phyloP scores from a whole-genome alignment of 2,113 vertebrate species.

The Archilochus colubris region DNA sequence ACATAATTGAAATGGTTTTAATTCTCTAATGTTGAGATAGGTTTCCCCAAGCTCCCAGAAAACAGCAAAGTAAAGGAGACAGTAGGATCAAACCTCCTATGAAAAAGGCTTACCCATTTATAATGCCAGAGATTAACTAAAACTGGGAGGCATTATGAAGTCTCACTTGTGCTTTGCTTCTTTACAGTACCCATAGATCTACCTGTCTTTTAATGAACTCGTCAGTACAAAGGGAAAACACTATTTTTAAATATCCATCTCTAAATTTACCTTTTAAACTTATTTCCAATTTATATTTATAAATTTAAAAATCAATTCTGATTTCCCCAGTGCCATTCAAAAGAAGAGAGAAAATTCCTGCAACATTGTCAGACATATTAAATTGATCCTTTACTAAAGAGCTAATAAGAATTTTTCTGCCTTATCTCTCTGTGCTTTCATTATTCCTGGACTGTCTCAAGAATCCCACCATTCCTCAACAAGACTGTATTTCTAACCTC shows the following conservation, averaged over 20 bases:
- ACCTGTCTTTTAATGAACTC: not conserved
- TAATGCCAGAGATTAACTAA: not conserved
- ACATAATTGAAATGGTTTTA: not conserved
- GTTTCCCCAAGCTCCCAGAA: not conserved
- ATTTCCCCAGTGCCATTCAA: not conserved
- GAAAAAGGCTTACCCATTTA: not conserved
- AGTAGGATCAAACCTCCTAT: not conserved
- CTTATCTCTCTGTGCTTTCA: not conserved
- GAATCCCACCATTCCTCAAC: not conserved
- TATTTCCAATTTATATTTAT: not conserved
- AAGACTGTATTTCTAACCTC: not conserved
- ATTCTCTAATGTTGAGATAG: not conserved
- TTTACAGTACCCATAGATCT: not conserved
- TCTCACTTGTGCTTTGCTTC: not conserved
- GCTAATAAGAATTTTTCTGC: not conserved
- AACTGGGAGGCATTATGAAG: not conserved
- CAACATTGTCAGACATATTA: not conserved
- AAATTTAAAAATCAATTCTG: not conserved
- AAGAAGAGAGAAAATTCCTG: not conserved
- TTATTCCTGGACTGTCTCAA: not conserved
- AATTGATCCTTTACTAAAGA: not conserved
- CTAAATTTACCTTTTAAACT: not conserved
- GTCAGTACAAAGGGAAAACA: not conserved
- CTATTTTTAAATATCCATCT: not conserved
- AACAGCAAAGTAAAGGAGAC: not conserved